Base-by-base conservation (phyloP, 2,797 vertebrate genomes). In the Phrynocephalus vlangalii region DNA sequence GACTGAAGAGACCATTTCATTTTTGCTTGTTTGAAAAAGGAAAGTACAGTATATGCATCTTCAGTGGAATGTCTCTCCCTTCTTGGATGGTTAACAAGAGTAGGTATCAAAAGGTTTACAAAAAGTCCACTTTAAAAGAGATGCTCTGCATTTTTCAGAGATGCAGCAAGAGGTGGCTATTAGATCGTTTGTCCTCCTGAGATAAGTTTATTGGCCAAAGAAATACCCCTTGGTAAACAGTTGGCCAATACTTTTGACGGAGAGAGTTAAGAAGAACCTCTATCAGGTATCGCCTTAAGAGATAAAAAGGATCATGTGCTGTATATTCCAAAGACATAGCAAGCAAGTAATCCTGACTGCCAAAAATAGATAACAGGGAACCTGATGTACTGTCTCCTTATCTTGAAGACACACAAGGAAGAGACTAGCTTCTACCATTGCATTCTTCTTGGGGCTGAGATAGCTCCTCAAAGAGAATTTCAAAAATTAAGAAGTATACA, bases 321-420 rank as follows among this genome's bases (percentile, higher is more conserved):
- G 50, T 86, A 28, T 30, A 88, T 88, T 77, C 28, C 56, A 87
- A n/a, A 72, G 77, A 50, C n/a, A 91, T 26, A 76, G 18, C 15
- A 11, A 0, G 22, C 15, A 11, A 0, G 3, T 75, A 79, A 75
- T 89, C 48, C 18, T 20, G 44, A 63, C 63, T 70, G 28, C 20
- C 77, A 76, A 56, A 28, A 87, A 77, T 86, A 83, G 30, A 56
- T 0, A 20, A 52, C 52, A 2, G 4, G 26, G 4, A 9, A 20
- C 52, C 63, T 90, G 16, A 15, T 78, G 20, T 82, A 85, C 66
- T 44, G 38, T 22, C 81, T 90, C 86, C 76, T 90, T 87, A 80
- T 77, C 78, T 82, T 76, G 38, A 84, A 84, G 66, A 77, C 76
- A 85, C 33, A 84, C 73, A 81, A 82, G 85, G 3, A 90, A 0